These are phyloP conservation scores for Calidris pygmaea DNA, from an alignment of 2,113 vertebrate species.

Conservation along the genomic window DNA sequence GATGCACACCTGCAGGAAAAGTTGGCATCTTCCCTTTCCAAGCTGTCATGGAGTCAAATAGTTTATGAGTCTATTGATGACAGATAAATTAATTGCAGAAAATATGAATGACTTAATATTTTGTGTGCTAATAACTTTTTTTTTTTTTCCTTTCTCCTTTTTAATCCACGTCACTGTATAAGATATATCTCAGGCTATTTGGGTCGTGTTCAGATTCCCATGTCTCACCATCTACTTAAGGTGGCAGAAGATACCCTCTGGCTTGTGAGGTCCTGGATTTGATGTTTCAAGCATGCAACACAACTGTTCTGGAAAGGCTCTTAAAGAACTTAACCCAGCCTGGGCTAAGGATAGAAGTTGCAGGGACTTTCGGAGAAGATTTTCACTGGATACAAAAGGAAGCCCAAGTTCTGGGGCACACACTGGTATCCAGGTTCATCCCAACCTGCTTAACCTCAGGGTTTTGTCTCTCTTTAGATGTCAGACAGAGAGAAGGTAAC, in stretches of 20 bases:
- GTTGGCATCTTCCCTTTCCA: constrained; percentile 66
- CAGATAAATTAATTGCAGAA: constrained; percentile 82
- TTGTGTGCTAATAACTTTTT: constrained; percentile 71
- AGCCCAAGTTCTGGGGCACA: not conserved
- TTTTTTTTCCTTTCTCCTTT: not conserved
- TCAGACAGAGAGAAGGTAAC: not conserved
- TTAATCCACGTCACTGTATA: constrained; percentile 38
- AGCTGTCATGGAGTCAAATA: constrained; percentile 74
- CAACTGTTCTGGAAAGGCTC: not conserved
- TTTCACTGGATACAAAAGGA: not conserved
- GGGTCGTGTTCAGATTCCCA: constrained; percentile 17
- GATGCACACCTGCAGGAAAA: constrained; percentile 79
- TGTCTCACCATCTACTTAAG: not conserved
- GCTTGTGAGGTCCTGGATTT: not conserved
- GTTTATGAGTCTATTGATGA: constrained; percentile 76
- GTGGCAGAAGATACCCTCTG: not conserved
- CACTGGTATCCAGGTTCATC: not conserved
- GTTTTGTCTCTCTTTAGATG: not conserved
- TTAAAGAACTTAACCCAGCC: not conserved
- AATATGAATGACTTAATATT: constrained; percentile 81
- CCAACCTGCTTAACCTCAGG: not conserved
- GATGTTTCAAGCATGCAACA: not conserved
- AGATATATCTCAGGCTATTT: constrained; percentile 66
- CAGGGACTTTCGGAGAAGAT: not conserved
- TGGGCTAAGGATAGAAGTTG: not conserved